Conservation (phyloP, 2,113 vertebrate genomes). For the Cyanoderma ruficeps region DNA sequence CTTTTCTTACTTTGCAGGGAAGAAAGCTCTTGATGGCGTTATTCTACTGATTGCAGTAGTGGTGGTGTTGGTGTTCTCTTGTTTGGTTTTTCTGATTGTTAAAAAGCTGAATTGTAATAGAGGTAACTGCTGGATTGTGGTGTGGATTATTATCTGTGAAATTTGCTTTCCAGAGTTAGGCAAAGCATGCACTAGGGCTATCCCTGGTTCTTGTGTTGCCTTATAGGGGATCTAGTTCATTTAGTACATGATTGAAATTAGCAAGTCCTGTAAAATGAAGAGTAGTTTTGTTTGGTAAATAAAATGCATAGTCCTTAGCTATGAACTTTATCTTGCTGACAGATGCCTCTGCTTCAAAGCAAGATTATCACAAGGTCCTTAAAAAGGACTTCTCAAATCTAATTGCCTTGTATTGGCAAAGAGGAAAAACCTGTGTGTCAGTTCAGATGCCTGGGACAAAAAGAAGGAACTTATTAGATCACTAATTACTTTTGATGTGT, state of each 20-base stretch:
- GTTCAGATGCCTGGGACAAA: not conserved
- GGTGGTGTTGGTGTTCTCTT: accelerated
- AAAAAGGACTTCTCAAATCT: not conserved
- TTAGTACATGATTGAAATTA: not conserved
- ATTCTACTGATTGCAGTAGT: accelerated
- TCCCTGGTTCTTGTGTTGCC: not conserved
- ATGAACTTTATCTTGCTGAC: not conserved
- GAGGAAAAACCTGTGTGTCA: not conserved
- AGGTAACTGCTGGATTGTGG: slow-evolving; percentile 51
- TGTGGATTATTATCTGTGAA: not conserved
- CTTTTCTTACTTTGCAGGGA: not conserved
- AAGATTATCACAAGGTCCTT: not conserved
- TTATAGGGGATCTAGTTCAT: not conserved
- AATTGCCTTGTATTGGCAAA: not conserved
- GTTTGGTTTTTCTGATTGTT: accelerated
- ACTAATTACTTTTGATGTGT: not conserved
- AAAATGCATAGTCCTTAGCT: not conserved
- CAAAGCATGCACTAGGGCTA: not conserved
- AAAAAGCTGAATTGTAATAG: not conserved
- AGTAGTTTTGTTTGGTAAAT: not conserved
- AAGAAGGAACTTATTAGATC: not conserved
- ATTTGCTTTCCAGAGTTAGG: not conserved
- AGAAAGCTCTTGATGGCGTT: not conserved
- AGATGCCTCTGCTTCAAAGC: not conserved
- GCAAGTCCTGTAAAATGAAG: not conserved